Base-by-base conservation (phyloP, 2,797 vertebrate genomes). In the Margarornis squamiger region DNA sequence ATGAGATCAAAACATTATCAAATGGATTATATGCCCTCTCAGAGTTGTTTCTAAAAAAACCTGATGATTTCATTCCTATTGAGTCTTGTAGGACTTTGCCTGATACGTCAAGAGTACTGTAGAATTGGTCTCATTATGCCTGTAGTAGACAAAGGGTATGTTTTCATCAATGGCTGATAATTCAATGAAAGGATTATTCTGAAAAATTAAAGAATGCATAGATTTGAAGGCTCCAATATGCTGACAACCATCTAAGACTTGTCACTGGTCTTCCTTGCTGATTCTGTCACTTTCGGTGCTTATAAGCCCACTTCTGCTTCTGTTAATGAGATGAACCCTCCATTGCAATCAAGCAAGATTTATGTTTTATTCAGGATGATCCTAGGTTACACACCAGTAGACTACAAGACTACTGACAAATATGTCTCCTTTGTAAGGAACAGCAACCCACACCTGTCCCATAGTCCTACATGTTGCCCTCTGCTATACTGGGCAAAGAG, bases 121-220 rank as follows among this genome's bases (percentile, higher is more conserved):
- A 66, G 62, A 81, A 88, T n/a, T 65, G 39, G 32, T 75, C 39
- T 86, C 14, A 54, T 80, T 80, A 30, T 55, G 51, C 14, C 48
- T 70, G 20, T 66, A 30, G 12, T n/a, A 63, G 21, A 41, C 39
- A 88, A 70, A 68, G 7, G 16, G 6, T 30, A 18, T 80, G 48
- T 71, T 88, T 90, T 85, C 30, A 88, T 71, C 54, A 94, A n/a
- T 43, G 38, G 34, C 12, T 30, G 49, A 72, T 62, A 86, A n/a
- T 86, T 88, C 63, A 81, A 9, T 90, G 72, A 80, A 71, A 75
- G 11, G 10, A 1, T 0, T 72, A 26, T 48, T 83, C 22, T 81
- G 7, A 83, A 90, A 89, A 70, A 88, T 41, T 78, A 88, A 81
- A n/a, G 9, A 52, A 74, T 30, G 3, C 3, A 34, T 65, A 24